phyloP scores from a whole-genome alignment of 2,113 vertebrate species.

The Nothoprocta perdicaria region DNA sequence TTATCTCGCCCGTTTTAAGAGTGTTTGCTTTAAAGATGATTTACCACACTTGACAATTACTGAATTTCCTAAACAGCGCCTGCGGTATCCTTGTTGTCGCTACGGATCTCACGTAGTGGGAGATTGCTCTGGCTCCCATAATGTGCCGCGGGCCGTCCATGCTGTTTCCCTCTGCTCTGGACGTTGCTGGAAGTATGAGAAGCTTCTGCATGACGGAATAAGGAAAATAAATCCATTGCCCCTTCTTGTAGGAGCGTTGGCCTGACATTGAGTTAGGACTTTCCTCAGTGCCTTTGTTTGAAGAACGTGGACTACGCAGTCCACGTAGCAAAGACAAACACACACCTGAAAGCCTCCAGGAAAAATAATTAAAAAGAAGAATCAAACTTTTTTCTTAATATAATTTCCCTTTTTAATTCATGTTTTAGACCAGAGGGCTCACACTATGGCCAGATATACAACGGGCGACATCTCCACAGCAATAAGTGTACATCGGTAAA shows the following conservation, averaged over 20 bases:
- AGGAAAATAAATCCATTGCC: background rate
- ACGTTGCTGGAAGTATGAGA: background rate
- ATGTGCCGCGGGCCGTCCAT: fast-evolving
- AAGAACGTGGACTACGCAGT: background rate
- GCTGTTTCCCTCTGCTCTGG: background rate
- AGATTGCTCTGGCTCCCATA: background rate
- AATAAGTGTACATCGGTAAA: background rate
- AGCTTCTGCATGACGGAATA: background rate
- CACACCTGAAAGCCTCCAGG: background rate
- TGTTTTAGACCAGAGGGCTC: background rate
- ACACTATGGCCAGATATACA: background rate
- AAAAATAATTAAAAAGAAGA: background rate
- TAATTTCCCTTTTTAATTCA: background rate
- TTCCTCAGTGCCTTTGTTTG: background rate
- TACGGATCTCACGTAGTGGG: background rate
- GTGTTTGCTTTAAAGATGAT: slow-evolving; percentile 79
- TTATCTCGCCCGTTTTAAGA: slow-evolving; percentile 69
- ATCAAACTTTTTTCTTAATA: background rate
- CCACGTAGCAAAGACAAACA: background rate
- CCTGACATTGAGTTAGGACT: background rate
- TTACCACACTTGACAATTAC: slow-evolving; percentile 68
- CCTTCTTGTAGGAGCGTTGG: background rate
- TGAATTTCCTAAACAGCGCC: slow-evolving; percentile 73
- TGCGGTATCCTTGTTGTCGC: slow-evolving; percentile 48
- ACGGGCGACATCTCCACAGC: background rate